phyloP scores from a whole-genome alignment of 2,797 vertebrate species.

The Pelochelys cantorii region DNA sequence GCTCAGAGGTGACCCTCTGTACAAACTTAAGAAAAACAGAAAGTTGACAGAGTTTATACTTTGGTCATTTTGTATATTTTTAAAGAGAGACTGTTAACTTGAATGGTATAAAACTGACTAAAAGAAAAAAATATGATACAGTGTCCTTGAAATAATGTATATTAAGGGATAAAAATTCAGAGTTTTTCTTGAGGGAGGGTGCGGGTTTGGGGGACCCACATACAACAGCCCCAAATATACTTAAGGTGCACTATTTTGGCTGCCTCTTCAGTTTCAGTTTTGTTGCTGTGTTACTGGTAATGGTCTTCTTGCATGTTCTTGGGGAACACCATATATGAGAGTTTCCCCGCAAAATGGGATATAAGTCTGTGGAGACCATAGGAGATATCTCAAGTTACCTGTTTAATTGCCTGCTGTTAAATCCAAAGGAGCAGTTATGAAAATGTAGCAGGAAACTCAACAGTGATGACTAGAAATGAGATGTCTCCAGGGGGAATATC shows the following conservation, averaged over 20 bases:
- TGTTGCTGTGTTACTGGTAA: not conserved
- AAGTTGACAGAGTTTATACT: fast-evolving
- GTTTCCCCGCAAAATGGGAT: not conserved
- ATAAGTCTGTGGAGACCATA: not conserved
- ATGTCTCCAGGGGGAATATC: not conserved
- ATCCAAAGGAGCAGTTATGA: not conserved
- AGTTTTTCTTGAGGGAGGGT: not conserved
- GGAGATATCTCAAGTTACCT: not conserved
- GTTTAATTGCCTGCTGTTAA: not conserved
- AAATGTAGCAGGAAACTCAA: not conserved
- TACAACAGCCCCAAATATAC: not conserved
- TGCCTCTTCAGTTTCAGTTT: not conserved
- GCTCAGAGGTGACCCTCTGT: not conserved
- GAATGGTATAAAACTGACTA: not conserved
- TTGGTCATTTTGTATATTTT: not conserved
- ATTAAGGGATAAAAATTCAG: not conserved
- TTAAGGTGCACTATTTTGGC: not conserved
- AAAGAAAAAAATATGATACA: not conserved
- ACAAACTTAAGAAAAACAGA: not conserved
- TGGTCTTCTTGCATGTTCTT: not conserved
- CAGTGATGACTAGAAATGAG: not conserved
- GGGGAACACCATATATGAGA: not conserved
- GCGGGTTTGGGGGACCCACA: not conserved
- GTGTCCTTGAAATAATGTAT: not conserved
- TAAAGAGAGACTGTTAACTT: not conserved